Evolutionary conservation across 2,113 vertebrate species (phyloP).

Genomic region (Cariama cristata): DNA sequence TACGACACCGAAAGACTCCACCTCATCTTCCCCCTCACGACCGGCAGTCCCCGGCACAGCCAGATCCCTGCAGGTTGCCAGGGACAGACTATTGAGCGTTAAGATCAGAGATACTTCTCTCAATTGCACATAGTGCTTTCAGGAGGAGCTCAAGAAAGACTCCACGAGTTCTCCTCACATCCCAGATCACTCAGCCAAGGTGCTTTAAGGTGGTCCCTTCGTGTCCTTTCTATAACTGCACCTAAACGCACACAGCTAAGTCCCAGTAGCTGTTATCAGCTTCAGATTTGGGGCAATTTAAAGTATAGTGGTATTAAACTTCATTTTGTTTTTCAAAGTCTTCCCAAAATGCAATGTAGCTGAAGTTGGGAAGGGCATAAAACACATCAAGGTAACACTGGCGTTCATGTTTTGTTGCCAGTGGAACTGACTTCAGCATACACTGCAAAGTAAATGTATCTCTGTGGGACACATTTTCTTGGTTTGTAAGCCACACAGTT

Average conservation of each 20-base stretch:
- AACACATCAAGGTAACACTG: background rate
- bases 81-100: background rate
- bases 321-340: background rate
- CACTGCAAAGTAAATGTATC: background rate
- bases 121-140: background rate
- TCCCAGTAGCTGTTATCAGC: background rate
- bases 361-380: background rate
- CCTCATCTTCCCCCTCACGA: background rate
- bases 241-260: background rate
- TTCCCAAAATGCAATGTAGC: background rate
- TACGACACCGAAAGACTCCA: accelerated
- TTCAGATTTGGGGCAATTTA: background rate
- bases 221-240: background rate
- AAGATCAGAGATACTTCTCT: background rate
- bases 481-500: background rate
- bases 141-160: background rate
- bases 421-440: background rate
- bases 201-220: background rate
- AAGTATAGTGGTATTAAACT: background rate
- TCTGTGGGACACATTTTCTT: background rate
- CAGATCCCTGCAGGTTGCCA: background rate
- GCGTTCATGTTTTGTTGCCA: background rate
- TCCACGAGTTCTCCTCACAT: background rate
- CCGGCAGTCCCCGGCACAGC: accelerated
- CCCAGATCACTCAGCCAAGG: background rate